Evolutionary conservation across 2,113 vertebrate genomes (phyloP).

Genomic region (Uria aalge): DNA sequence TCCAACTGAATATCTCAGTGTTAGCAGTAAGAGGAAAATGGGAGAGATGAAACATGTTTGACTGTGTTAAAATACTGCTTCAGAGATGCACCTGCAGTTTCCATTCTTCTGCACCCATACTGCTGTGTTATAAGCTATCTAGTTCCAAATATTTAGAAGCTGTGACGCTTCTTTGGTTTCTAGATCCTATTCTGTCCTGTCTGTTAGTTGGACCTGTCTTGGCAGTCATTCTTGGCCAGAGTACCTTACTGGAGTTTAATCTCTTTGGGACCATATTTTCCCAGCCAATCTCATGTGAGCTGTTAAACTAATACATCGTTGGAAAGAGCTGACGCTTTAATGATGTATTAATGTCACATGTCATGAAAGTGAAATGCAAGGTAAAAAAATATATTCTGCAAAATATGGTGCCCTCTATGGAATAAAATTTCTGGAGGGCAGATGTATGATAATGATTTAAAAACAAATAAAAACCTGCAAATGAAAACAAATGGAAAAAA

Average conservation of each 20-base stretch:
- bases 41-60: background rate
- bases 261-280: background rate
- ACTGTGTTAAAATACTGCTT: background rate
- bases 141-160: background rate
- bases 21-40: background rate
- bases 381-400: conserved; percentile 10
- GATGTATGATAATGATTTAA: background rate
- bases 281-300: background rate
- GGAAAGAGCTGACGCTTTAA: conserved; percentile 32
- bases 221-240: background rate
- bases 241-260: background rate
- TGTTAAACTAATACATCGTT: conserved; percentile 6
- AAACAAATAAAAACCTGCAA: background rate
- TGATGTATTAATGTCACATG: conserved; percentile 8
- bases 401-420: background rate
- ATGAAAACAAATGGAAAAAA: background rate
- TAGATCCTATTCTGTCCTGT: background rate
- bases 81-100: background rate
- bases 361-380: background rate
- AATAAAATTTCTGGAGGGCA: background rate
- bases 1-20: background rate
- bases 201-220: background rate
- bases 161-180: background rate
- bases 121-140: background rate
- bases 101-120: fast-evolving